A percentile compares a stretch with the other conserved stretches of the same genome.
These are phyloP conservation scores for Agriopis aurantiaria DNA, from an alignment of 2,888 invertebrate species.

Conservation along the genomic window DNA sequence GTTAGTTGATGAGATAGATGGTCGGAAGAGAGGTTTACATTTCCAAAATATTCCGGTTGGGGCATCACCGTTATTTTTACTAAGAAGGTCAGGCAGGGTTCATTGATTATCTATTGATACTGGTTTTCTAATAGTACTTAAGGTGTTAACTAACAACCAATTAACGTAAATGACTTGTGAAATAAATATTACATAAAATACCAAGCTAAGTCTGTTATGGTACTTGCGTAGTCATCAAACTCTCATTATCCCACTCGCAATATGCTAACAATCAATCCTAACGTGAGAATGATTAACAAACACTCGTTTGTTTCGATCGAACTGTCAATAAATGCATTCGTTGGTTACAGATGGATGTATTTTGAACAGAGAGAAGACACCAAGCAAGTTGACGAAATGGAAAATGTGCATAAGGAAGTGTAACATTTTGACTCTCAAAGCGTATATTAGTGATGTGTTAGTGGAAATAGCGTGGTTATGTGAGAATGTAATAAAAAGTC, in stretches of 20 bases:
- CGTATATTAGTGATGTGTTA: conserved; percentile 60
- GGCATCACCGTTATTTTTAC: neutral
- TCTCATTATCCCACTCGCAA: conserved; percentile 21
- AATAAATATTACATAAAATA: neutral
- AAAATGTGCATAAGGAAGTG: conserved; percentile 58
- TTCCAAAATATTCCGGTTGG: no score
- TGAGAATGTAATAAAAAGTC: conserved; percentile 46
- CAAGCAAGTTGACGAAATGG: conserved; percentile 58
- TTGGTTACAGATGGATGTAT: conserved; percentile 88
- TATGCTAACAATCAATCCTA: conserved; percentile 11
- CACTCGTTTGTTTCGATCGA: conserved; percentile 7
- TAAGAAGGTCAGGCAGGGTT: neutral
- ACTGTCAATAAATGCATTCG: conserved; percentile 22
- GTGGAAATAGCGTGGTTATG: conserved; percentile 50
- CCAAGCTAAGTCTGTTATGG: neutral
- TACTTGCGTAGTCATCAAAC: conserved; percentile 3
- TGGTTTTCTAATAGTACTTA: neutral
- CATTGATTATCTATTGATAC: neutral
- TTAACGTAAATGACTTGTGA: conserved; percentile 8
- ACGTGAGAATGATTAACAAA: conserved; percentile 26
- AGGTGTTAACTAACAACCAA: neutral
- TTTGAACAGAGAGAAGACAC: conserved; percentile 80
- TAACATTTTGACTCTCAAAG: conserved; percentile 52
- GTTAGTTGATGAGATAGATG: no score
- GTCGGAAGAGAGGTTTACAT: no score